Conservation (phyloP, 2,113 vertebrate genomes). For the Prolemur simus region DNA sequence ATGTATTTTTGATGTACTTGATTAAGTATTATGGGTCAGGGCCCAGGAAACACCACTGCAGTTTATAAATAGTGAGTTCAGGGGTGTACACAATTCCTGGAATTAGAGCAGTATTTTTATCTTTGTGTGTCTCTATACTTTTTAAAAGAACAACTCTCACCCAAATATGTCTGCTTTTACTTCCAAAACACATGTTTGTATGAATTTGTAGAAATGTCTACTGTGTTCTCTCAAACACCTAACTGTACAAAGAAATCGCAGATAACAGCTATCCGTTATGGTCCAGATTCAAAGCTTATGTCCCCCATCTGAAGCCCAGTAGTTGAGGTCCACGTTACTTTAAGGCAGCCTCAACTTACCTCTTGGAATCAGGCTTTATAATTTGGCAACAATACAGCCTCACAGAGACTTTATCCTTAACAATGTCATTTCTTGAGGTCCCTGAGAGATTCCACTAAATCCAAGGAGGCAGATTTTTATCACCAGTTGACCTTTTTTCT, state of each 20-base stretch:
- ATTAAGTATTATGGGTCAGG: conserved; percentile 45
- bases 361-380: background rate
- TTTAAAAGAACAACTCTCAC: background rate
- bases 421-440: background rate
- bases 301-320: background rate
- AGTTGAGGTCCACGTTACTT: background rate
- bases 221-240: background rate
- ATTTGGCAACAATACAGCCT: background rate
- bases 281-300: background rate
- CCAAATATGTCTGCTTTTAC: background rate
- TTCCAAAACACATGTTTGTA: background rate
- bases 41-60: conserved; percentile 58
- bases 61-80: conserved; percentile 66
- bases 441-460: background rate
- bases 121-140: background rate
- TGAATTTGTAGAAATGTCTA: background rate
- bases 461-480: background rate
- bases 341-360: background rate
- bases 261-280: background rate
- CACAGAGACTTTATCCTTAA: background rate
- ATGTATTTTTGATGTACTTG: conserved; percentile 67
- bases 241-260: background rate
- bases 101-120: conserved; percentile 45
- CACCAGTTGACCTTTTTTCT: background rate
- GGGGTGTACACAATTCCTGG: conserved; percentile 54